phyloP scores from a whole-genome alignment of 2,113 vertebrate genomes.

The Sisor rabdophorus region DNA sequence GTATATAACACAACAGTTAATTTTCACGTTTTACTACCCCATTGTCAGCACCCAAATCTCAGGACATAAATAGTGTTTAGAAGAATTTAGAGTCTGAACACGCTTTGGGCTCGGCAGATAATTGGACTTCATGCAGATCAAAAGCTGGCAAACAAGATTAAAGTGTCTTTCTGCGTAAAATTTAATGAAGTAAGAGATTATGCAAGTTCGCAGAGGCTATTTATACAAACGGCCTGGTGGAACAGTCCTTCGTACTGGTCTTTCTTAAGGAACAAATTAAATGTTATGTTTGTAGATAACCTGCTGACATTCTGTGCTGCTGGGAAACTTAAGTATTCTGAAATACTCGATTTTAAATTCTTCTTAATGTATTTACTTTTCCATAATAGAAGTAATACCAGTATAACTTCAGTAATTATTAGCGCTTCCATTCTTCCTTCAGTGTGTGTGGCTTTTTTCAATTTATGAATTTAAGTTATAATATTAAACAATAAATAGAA shows the following conservation, averaged over 20 bases:
- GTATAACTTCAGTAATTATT: background rate
- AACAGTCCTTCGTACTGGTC: background rate
- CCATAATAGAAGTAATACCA: slow-evolving; percentile 1
- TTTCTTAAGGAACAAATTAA: background rate
- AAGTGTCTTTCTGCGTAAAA: background rate
- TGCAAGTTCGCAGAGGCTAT: background rate
- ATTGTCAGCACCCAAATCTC: background rate
- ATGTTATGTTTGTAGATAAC: background rate
- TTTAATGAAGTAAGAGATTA: background rate
- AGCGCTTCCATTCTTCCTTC: background rate
- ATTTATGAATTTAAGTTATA: no score
- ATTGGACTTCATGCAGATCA: background rate
- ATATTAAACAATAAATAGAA: no score
- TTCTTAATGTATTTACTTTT: background rate
- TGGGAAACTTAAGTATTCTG: no score
- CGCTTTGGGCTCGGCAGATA: slow-evolving; percentile 3
- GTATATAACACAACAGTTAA: background rate
- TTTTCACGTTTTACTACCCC: background rate
- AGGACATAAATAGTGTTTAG: no score
- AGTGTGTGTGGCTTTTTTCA: background rate
- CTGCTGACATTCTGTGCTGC: background rate
- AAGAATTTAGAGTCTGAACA: background rate
- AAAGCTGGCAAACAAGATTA: slow-evolving; percentile 28
- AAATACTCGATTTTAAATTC: no score
- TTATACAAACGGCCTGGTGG: background rate